Conservation (phyloP, 2,888 invertebrate genomes). For the Rotaria magnacalcarata region DNA sequence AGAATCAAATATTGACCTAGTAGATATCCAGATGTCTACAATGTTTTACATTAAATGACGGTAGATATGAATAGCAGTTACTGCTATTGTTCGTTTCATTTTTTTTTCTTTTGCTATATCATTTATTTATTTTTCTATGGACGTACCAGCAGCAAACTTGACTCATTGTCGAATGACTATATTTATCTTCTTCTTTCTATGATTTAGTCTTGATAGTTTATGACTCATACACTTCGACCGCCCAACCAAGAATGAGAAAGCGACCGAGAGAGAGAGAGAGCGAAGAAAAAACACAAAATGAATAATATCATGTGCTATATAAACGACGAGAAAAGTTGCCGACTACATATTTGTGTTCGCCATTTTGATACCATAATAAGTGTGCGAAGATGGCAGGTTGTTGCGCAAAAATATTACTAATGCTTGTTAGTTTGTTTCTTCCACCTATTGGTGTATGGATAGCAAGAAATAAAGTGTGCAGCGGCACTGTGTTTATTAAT, state of each 20-base stretch:
- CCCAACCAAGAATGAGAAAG: not conserved
- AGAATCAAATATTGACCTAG: not conserved
- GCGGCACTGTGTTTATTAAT: not conserved
- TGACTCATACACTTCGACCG: not conserved
- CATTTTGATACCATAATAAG: not conserved
- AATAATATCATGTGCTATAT: too few relatives aligned
- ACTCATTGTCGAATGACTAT: too few relatives aligned
- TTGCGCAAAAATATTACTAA: not conserved
- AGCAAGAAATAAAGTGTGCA: slow-evolving; percentile 8
- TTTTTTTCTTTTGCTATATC: too few relatives aligned
- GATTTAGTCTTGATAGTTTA: not conserved
- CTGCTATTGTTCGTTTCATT: too few relatives aligned
- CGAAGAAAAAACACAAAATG: too few relatives aligned
- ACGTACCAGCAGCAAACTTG: too few relatives aligned
- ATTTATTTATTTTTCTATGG: too few relatives aligned
- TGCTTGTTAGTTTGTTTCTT: not conserved
- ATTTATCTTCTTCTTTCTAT: too few relatives aligned
- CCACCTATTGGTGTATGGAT: slow-evolving; percentile 31
- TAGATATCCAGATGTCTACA: not conserved
- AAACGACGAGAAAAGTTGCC: too few relatives aligned
- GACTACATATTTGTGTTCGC: too few relatives aligned
- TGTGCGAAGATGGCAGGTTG: not conserved
- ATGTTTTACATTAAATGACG: not conserved
- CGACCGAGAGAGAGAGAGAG: too few relatives aligned
- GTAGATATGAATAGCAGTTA: too few relatives aligned